phyloP scores from a whole-genome alignment of 1,140 invertebrate species.

The Drosophila novamexicana region DNA sequence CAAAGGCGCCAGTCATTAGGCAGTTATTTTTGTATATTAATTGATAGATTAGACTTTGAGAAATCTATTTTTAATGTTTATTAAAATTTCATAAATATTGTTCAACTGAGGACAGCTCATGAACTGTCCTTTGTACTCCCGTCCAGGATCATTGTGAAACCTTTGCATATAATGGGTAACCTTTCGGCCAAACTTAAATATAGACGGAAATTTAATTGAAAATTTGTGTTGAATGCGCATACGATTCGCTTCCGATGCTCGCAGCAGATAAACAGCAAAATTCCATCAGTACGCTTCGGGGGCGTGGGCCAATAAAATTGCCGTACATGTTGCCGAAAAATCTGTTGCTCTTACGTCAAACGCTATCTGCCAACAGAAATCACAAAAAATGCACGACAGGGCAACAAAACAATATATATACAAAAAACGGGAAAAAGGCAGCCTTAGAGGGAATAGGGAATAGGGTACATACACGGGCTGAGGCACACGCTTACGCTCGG shows the following conservation, averaged over 20 bases:
- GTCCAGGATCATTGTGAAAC: neutral
- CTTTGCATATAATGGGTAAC: neutral
- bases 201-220: constrained; percentile 32
- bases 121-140: neutral
- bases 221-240: constrained; percentile 31
- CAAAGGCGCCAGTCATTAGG: neutral
- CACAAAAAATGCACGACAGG: constrained; percentile 51
- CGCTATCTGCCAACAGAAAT: constrained; percentile 69
- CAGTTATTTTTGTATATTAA: neutral
- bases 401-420: constrained; percentile 13
- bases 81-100: neutral
- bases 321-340: constrained; percentile 58
- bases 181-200: constrained; percentile 9
- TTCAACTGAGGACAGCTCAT: neutral
- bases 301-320: constrained; percentile 68
- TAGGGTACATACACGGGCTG: neutral
- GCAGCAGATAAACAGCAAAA: constrained; percentile 58
- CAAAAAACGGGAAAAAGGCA: constrained; percentile 9
- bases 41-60: neutral
- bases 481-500: constrained; percentile 31
- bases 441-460: neutral
- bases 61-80: constrained; percentile 1
- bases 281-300: constrained; percentile 34
- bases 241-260: constrained; percentile 19
- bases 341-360: constrained; percentile 81